Base-by-base conservation (phyloP, 1,140 invertebrate species). In the Drosophila teissieri region DNA sequence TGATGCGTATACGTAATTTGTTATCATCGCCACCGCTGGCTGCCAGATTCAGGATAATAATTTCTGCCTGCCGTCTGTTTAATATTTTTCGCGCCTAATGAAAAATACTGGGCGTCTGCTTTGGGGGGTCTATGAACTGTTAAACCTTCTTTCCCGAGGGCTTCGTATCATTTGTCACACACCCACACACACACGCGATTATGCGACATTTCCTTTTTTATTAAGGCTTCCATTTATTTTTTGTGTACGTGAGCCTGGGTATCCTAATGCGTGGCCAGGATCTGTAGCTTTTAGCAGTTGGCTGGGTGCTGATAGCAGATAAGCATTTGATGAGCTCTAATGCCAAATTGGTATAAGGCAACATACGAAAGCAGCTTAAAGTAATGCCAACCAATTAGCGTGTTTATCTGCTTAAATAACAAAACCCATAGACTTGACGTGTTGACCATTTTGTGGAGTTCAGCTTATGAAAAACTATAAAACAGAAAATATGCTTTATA, bases 301-400 rank as follows among this genome's bases (percentile, higher is more conserved):
- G 82, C 74, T 79, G 83, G 55, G 77, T 70, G 82, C 78, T 89
- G 83, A 88, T 88, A 83, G 76, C 80, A 80, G 83, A 88, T 88
- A 88, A 88, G 84, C 83, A 83, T 89, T 88, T 88, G 83, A 88
- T 89, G 83, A 89, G 83, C 80, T 80, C 89, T 88, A 73, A 84
- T 89, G 63, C 82, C 68, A 72, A 80, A 89, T 84, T 69, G 60
- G 67, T 69, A 45, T 15, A 36, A 39, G 49, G 36, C 22, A 37
- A 36, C 46, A 61, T 44, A 40, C 37, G 37, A 74, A 89, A 89
- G 84, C 83, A 24, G 80, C 80, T 88, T 89, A 80, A 61, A 34
- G 60, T 51, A 60, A 64, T 55, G 17, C 57, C n/a, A 40, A 12
- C 36, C 74, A 83, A 83, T 83, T 78, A 83, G 64, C 48, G 52